These are phyloP conservation scores for Nipponacmea schrenckii DNA, from an alignment of 2,888 invertebrate genomes.

Conservation along the genomic window DNA sequence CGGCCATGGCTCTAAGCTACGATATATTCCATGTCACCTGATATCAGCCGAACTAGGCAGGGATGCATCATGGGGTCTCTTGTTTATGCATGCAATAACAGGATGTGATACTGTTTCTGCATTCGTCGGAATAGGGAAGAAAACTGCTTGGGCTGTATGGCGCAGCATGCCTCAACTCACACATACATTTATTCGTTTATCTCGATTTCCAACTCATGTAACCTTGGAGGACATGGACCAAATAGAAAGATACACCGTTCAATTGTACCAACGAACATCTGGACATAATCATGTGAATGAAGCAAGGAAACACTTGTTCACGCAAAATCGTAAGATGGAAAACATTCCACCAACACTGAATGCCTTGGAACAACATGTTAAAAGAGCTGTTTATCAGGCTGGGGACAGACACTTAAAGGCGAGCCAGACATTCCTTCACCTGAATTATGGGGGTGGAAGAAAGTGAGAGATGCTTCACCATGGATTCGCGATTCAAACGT, in stretches of 20 bases:
- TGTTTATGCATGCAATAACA: too few relatives aligned
- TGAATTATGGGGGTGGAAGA: slow-evolving; percentile 8
- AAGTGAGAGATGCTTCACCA: not conserved
- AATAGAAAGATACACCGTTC: not conserved
- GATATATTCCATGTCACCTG: too few relatives aligned
- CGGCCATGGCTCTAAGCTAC: too few relatives aligned
- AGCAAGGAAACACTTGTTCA: slow-evolving; percentile 4
- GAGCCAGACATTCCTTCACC: slow-evolving; percentile 5
- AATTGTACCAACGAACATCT: slow-evolving; percentile 2
- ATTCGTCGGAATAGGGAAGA: too few relatives aligned
- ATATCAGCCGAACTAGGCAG: too few relatives aligned
- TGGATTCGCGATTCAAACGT: too few relatives aligned
- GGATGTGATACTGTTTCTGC: too few relatives aligned
- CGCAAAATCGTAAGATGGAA: slow-evolving; percentile 5
- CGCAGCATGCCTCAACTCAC: too few relatives aligned
- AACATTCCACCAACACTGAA: slow-evolving; percentile 11
- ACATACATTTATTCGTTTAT: too few relatives aligned
- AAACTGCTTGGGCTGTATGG: too few relatives aligned
- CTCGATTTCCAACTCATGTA: too few relatives aligned
- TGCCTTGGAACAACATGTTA: slow-evolving; percentile 5
- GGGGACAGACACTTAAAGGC: slow-evolving; percentile 8
- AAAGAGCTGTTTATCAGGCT: slow-evolving; percentile 9
- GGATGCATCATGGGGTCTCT: too few relatives aligned
- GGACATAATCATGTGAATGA: not conserved
- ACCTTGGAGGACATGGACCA: slow-evolving; percentile 1